phyloP scores from a whole-genome alignment of 2,113 vertebrate genomes.

The Alouatta palliata region DNA sequence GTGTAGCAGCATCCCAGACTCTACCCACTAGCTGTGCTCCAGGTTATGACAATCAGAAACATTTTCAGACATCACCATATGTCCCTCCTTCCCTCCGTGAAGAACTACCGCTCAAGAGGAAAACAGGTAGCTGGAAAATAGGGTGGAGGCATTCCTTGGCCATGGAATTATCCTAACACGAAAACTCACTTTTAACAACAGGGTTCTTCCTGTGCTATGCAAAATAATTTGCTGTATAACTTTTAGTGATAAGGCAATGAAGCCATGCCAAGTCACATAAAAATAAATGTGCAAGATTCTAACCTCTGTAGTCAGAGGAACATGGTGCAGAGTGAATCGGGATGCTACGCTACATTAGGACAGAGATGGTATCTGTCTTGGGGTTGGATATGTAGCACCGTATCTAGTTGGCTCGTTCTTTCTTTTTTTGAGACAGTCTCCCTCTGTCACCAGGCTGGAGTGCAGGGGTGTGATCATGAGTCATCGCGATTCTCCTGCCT shows the following conservation, averaged over 20 bases:
- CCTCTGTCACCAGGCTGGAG: too few species aligned
- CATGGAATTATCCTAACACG: background rate
- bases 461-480: too few species aligned
- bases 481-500: too few species aligned
- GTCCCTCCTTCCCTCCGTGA: background rate
- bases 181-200: background rate
- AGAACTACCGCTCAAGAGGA: background rate
- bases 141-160: background rate
- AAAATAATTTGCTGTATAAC: background rate
- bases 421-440: too few species aligned
- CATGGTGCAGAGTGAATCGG: background rate
- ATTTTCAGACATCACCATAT: background rate
- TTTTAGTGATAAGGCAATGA: background rate
- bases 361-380: background rate
- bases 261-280: background rate
- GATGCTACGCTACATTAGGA: accelerated
- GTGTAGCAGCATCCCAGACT: background rate
- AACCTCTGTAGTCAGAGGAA: background rate
- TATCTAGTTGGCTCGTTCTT: background rate
- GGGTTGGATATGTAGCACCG: background rate
- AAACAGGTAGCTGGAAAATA: background rate
- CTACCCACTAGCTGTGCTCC: background rate
- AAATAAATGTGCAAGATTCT: slow-evolving; percentile 44
- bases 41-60: background rate
- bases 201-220: background rate